A percentile compares a stretch with the other conserved stretches of the same genome.
Conservation (phyloP, 2,113 vertebrate species). For the Seriola aureovittata region DNA sequence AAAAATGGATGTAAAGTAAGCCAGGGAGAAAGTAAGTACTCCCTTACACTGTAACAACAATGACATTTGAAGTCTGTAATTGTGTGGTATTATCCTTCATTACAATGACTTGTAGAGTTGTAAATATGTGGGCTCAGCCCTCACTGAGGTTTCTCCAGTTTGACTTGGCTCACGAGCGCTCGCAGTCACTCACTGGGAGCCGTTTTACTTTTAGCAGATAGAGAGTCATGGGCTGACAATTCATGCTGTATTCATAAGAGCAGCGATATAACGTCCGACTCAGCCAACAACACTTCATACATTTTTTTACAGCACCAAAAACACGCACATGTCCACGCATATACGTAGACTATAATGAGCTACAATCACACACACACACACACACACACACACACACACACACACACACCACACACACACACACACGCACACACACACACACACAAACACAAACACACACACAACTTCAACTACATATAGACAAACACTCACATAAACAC, state of each 20-base stretch:
- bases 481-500: neutral
- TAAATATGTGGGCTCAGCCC: conserved; percentile 56
- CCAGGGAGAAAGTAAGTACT: too few relatives aligned
- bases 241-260: conserved; percentile 57
- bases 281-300: conserved; percentile 74
- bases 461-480: neutral
- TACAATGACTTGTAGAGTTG: conserved; percentile 54
- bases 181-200: conserved; percentile 56
- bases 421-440: neutral
- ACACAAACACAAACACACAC: neutral
- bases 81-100: conserved; percentile 55
- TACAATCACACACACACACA: conserved; percentile 9
- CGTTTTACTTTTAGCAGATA: conserved; percentile 50
- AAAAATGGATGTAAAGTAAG: too few relatives aligned
- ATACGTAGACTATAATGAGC: conserved; percentile 8
- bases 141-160: conserved; percentile 68
- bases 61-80: conserved; percentile 51
- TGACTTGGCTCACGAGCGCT: conserved; percentile 58
- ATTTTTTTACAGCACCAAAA: conserved; percentile 37
- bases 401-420: neutral
- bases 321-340: neutral
- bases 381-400: neutral
- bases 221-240: conserved; percentile 53
- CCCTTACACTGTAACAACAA: conserved; percentile 42
- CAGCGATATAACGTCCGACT: conserved; percentile 37